Percentiles rank a stretch among this genome's conserved stretches.
Conservation (phyloP, 2,113 vertebrate species). For the Salvelinus namaycush region DNA sequence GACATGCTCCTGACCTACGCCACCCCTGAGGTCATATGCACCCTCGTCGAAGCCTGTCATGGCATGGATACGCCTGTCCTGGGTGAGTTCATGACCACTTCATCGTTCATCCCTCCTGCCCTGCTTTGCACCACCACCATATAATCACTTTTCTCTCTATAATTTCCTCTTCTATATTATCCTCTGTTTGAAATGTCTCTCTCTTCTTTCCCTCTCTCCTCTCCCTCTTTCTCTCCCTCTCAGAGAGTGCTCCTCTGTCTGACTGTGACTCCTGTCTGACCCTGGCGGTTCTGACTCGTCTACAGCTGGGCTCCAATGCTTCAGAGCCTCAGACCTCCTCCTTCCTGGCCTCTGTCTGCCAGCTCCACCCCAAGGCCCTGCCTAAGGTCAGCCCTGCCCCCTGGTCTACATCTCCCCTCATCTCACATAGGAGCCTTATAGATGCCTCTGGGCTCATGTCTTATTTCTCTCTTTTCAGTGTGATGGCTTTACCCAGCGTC, state of each 20-base stretch:
- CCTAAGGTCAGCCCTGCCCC: conserved; percentile 55
- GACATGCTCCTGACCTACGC: conserved; percentile 70
- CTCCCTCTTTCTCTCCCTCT: background rate
- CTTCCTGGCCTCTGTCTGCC: conserved; percentile 58
- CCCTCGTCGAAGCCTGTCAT: conserved; percentile 72
- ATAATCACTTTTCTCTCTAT: background rate
- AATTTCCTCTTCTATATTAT: background rate
- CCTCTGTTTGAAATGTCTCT: background rate
- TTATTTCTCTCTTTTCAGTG: conserved; percentile 61
- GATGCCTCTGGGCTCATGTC: background rate
- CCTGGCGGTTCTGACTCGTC: conserved; percentile 27
- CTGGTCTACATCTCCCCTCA: background rate
- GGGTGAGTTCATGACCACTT: conserved; percentile 54
- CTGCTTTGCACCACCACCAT: background rate
- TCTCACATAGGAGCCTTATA: background rate
- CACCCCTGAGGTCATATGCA: conserved; percentile 79
- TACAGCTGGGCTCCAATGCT: conserved; percentile 45
- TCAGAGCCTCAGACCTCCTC: conserved; percentile 45
- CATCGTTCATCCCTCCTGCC: background rate
- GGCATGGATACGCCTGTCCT: accelerated
- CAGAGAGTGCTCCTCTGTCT: background rate
- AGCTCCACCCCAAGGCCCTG: conserved; percentile 31
- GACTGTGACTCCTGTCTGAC: conserved; percentile 65
- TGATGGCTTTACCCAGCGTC: conserved; percentile 53
- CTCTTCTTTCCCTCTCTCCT: too few relatives aligned